These are phyloP conservation scores for Natator depressus DNA, from an alignment of 2,113 vertebrate genomes.

Conservation along the genomic window DNA sequence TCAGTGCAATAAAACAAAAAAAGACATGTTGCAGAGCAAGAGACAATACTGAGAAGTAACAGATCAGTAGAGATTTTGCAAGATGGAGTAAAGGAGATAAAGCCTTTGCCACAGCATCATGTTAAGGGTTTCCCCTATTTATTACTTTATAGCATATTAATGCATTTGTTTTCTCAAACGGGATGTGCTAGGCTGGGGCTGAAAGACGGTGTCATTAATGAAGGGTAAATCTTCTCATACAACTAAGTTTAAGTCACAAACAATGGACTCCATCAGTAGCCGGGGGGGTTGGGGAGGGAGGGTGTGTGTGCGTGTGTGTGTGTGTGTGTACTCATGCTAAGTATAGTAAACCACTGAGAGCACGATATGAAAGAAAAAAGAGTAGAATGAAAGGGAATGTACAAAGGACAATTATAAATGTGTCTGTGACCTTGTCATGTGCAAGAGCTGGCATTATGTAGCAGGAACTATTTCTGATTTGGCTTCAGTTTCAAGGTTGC, in stretches of 20 bases:
- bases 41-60: not conserved
- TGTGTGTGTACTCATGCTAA: not conserved
- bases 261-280: not conserved
- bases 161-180: not conserved
- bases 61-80: not conserved
- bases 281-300: no score
- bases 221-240: not conserved
- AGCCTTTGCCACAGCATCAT: not conserved
- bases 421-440: accelerated
- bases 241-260: not conserved
- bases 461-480: not conserved
- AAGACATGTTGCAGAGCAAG: not conserved
- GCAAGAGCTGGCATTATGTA: not conserved
- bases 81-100: not conserved
- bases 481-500: not conserved
- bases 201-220: not conserved
- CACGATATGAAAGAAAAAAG: not conserved
- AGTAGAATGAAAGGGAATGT: not conserved
- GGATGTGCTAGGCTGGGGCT: not conserved
- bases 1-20: not conserved
- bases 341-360: not conserved
- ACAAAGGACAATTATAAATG: not conserved
- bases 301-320: not conserved
- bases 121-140: not conserved
- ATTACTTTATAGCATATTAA: not conserved